These are phyloP conservation scores for Falco rusticolus DNA, from an alignment of 2,797 vertebrate species.

Conservation along the genomic window DNA sequence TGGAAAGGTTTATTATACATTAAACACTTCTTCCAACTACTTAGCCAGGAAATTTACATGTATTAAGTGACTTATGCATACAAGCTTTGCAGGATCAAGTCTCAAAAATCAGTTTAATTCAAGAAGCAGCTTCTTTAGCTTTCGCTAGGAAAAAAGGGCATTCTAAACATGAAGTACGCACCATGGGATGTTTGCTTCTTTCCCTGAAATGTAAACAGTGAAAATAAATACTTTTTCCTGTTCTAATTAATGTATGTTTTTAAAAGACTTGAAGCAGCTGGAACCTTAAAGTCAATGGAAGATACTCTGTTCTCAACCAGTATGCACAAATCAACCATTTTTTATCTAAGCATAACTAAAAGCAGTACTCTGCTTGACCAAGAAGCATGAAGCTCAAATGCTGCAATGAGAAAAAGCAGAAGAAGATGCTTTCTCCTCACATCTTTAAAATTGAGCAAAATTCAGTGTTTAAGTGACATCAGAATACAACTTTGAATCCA, in stretches of 20 bases:
- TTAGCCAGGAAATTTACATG: neutral
- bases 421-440: neutral
- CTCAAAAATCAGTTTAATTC: neutral
- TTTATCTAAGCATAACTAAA: neutral
- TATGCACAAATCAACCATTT: neutral
- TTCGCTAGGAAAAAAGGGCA: neutral
- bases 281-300: neutral
- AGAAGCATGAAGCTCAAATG: neutral
- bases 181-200: neutral
- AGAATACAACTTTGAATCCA: neutral
- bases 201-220: neutral
- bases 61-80: neutral
- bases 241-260: neutral
- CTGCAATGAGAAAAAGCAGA: neutral
- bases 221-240: neutral
- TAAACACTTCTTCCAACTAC: neutral
- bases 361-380: neutral
- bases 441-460: neutral
- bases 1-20: neutral
- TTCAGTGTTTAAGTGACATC: neutral
- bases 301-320: neutral
- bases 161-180: neutral
- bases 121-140: neutral
- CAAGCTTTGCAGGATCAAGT: neutral
- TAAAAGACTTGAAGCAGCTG: neutral